Base-by-base conservation (phyloP, 2,113 vertebrate genomes). In the Cyphomyrus discorhynchus region DNA sequence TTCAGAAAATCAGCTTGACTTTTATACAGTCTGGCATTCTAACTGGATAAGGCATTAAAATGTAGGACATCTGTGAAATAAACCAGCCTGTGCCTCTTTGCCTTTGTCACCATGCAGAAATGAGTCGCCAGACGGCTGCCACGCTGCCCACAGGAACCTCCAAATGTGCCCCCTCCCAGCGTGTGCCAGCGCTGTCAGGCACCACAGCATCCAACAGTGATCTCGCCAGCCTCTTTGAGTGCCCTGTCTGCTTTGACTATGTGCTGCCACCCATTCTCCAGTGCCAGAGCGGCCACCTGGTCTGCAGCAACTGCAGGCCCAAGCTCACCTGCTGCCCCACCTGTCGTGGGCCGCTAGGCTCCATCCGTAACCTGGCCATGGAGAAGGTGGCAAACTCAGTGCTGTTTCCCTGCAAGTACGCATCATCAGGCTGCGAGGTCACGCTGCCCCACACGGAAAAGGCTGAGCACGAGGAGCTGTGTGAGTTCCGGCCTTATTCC, bases 101-200 rank as follows among this genome's bases (percentile, higher is more conserved):
- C 47, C 49, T 92, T 80, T 91, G 42, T 86, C 90, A 5, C 24
- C 35, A 94, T 95, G 4, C 94, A 99, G 98, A 98, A 97, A 99
- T 99, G 98, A 99, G 98, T 97, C 98, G 98, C 94, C 98, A 99
- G 97, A 99, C 98, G 91, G 98, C 98, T 88, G 98, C 98, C 95
- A 97, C 98, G 91, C 96, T 99, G 91, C 98, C 98, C 89, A 99
- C 98, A 88, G 98, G 98, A 96, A 99, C 98, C 91, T 99, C 98
- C 2, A 99, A 99, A 96, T 99, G 98, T 92, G 97, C 98, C 24
- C 98, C 98, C 0, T 98, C 98, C 11, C 98, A 99, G 97, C 95
- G 98, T 92, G 98, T 99, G 89, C 98, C 98, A 90, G 98, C 98
- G 0, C 95, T 99, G 93, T 98, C 98, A 0, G 98, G 98, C 96